These are phyloP conservation scores for Dasypogon diadema DNA, from an alignment of 2,888 invertebrate species.

Conservation along the genomic window DNA sequence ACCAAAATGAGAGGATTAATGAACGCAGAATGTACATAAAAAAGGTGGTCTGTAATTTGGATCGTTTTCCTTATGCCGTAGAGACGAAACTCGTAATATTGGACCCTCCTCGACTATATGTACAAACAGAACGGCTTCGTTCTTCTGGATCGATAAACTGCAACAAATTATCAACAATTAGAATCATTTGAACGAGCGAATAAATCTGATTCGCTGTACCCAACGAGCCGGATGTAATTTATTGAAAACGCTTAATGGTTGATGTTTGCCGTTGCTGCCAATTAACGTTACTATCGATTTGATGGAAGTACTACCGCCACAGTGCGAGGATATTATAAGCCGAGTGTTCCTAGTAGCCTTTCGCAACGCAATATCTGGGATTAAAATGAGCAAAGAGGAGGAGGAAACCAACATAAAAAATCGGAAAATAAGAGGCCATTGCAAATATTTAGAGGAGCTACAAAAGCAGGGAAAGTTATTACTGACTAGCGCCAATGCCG, in stretches of 20 bases:
- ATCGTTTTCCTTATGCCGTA: neutral
- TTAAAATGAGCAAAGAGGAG: neutral
- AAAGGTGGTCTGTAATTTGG: constrained; percentile 19
- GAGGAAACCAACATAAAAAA: neutral
- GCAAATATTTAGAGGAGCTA: neutral
- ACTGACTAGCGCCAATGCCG: neutral
- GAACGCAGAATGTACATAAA: constrained; percentile 5
- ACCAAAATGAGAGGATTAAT: constrained; percentile 17
- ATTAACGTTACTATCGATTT: constrained; percentile 47
- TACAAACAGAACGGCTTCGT: neutral
- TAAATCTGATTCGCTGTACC: constrained; percentile 44
- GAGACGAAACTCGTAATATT: neutral
- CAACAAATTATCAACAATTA: constrained; percentile 55
- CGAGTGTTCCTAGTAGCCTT: neutral
- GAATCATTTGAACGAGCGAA: constrained; percentile 52
- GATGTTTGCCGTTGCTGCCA: constrained; percentile 53
- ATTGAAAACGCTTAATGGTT: constrained; percentile 53
- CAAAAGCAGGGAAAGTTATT: neutral
- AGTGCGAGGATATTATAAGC: neutral
- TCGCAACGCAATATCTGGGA: neutral
- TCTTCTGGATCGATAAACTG: constrained; percentile 51
- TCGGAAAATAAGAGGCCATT: neutral
- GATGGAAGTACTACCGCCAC: neutral
- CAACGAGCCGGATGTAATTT: constrained; percentile 54
- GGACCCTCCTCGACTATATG: no score